Evolutionary conservation across 2,797 vertebrate genomes (phyloP), one percentile per base, ranked within the genome.

Genomic region (Pyrocephalus nanus): DNA sequence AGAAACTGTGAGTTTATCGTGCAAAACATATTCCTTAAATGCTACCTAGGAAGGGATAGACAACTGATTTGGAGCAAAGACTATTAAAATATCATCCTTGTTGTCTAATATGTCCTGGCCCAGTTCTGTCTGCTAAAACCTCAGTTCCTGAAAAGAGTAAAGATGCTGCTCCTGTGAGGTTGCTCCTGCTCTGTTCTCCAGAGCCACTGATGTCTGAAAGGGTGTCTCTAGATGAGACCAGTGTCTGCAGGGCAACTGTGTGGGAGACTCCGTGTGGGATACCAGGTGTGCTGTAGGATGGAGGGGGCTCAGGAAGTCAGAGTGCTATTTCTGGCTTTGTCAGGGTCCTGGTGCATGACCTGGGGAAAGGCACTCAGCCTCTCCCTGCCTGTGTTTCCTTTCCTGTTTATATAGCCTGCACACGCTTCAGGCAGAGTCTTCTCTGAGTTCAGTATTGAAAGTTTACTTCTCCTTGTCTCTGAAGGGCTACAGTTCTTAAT

Each of bases 391-490:
- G 61, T 32, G 29, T 27, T 90, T 86, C 91, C 88, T 85, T 96
- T 95, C 93, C 95, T 97, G 93, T 95, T 93, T 96, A 85, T 85
- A 13, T 30, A 88, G 88, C 7, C 67, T 71, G 77, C 55, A 61
- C 12, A 13, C 29, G 51, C 76, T 26, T 90, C 78, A 67, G 55
- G 43, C 72, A 60, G 32, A 30, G 26, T 30, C 67, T 72, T 90
- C 76, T 66, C 29, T 55, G 23, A 48, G 55, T 40, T 55, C 3
- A 2, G 29, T 38, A 22, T 8, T 77, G 69, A 43, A 64, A 40
- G 12, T 61, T 55, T 54, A 4, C 30, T 74, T 54, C 45, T 87
- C 18, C 32, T 76, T 18, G 12, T 22, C 18, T 54, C 83, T 53
- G 54, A 76, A 70, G n/a, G n/a, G 12, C 51, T 83, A 2, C 20